A percentile compares a stretch with the other conserved stretches of the same genome.
Evolutionary conservation across 2,888 invertebrate genomes (phyloP).

Genomic region (Chalcosyrphus nemorum): DNA sequence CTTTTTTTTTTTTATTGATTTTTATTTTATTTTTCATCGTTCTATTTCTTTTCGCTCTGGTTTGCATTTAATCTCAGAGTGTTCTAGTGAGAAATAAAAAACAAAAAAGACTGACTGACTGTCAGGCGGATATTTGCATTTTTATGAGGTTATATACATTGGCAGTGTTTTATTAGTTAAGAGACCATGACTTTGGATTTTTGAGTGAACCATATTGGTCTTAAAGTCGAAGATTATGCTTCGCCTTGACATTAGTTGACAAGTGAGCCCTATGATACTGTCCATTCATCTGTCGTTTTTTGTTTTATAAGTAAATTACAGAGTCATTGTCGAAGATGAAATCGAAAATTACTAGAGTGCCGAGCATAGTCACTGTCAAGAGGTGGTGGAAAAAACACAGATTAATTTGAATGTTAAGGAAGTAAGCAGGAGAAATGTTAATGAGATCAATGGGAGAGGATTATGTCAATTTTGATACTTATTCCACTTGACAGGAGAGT

Average conservation of each 20-base stretch:
- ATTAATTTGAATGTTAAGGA: not conserved
- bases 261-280: not conserved
- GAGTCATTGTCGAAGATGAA: not conserved
- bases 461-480: not conserved
- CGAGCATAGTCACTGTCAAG: not conserved
- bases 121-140: conserved; percentile 1
- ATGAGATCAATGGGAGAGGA: not conserved
- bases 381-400: not conserved
- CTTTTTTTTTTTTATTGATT: not conserved
- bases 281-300: not conserved
- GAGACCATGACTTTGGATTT: not conserved
- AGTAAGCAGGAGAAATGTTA: not conserved
- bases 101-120: not conserved
- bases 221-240: not conserved
- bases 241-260: too few species aligned
- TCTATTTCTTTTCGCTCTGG: not conserved
- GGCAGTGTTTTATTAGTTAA: not conserved
- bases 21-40: not conserved
- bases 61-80: not conserved
- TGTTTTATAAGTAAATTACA: not conserved
- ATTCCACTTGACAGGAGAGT: too few species aligned
- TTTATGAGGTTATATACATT: not conserved
- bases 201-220: not conserved
- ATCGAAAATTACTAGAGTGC: not conserved
- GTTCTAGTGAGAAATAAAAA: not conserved